Base-by-base conservation (phyloP, 64 coral and sea anemone genomes). In the Astreopora myriophthalma region DNA sequence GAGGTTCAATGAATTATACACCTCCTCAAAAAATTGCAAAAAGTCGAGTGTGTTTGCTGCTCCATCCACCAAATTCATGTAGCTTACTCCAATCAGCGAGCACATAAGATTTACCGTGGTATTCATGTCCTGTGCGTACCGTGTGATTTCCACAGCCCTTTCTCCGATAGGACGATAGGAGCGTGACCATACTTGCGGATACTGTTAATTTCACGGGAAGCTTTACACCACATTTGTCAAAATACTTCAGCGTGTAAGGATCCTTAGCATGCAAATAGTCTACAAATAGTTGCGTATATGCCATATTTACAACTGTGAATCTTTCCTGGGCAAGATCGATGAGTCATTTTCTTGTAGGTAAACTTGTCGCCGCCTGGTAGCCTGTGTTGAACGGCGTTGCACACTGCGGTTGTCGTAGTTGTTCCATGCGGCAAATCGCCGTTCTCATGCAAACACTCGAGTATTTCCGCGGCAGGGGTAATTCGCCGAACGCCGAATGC, bases 351-450 rank as follows among this genome's bases (percentile, higher is more conserved):
- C 63, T 65, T 84, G 8, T 27, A 31, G 42, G 52, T 29, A 67
- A 67, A 67, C 46, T 31, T 61, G 19, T 52, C 32, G 34, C 79
- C 79, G 0, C 23, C 32, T 6, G 30, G 79, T 60, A 84, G 40
- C 33, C 80, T 55, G 13, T 66, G 34, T 39, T 33, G 33, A 16
- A 66, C 52, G 2, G 80, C 4, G 8, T 66, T 85, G 35, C 52
- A 85, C 51, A 93, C 24, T 3, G 73, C 82, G 3, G 82, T 74
- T 64, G 17, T 36, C 46, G 91, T 87, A 23, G 91, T 93, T 69
- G 26, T 31, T 11, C 84, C 73, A 64, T 24, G 31, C 12, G 81
- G 90, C 38, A 93, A 57, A 58, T 93, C 72, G 69, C 82, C 83
- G 26, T 40, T 60, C 17, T 87, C 65, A 22, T 86, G 30, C 23